Percentiles rank a stretch among this genome's conserved stretches.
These are phyloP conservation scores for Scaptomyza hsui DNA, from an alignment of 1,140 invertebrate genomes.

Conservation along the genomic window DNA sequence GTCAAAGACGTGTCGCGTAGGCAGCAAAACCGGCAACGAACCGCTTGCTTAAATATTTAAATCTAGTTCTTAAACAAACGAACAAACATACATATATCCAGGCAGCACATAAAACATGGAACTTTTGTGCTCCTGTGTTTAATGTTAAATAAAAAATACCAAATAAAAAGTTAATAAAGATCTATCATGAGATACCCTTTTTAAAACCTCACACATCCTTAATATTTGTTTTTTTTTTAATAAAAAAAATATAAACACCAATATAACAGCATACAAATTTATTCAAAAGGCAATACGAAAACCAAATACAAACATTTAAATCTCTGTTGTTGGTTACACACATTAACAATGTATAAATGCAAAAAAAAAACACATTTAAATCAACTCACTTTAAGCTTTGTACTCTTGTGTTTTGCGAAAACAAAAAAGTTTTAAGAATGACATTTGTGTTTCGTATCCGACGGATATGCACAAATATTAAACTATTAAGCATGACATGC, in stretches of 20 bases:
- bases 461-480: slow-evolving; percentile 3
- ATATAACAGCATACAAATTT: too few species aligned
- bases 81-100: slow-evolving; percentile 18
- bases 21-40: background rate
- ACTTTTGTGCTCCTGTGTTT: background rate
- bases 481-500: background rate
- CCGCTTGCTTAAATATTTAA: slow-evolving; percentile 67
- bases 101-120: slow-evolving; percentile 18
- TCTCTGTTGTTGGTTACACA: background rate
- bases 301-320: background rate
- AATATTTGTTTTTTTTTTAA: too few species aligned
- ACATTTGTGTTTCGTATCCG: slow-evolving; percentile 10
- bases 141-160: background rate
- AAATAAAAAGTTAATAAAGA: background rate
- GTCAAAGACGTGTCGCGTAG: slow-evolving; percentile 63
- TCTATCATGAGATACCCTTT: background rate
- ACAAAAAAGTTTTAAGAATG: background rate
- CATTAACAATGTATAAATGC: background rate
- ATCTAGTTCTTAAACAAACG: slow-evolving; percentile 46
- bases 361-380: background rate
- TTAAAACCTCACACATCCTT: too few species aligned
- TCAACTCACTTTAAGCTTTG: too few species aligned
- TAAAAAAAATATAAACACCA: too few species aligned
- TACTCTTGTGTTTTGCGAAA: too few species aligned
- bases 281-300: background rate